Conservation (phyloP, 2,113 vertebrate species). For the Scytalopus superciliaris region DNA sequence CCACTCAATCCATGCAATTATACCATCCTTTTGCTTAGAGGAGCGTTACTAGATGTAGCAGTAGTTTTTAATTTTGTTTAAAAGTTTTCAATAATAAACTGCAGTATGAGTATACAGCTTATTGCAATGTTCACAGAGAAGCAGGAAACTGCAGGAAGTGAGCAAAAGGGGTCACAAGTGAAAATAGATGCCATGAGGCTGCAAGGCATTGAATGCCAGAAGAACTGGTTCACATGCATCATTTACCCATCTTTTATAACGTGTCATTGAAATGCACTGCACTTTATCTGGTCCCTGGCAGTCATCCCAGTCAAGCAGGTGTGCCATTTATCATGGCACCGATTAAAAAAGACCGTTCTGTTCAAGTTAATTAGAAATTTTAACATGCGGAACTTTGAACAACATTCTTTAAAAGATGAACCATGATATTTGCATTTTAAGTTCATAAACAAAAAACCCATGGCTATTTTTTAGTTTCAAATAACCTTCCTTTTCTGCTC, state of each 20-base stretch:
- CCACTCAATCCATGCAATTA: neutral
- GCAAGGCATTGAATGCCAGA: neutral
- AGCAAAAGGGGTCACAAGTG: neutral
- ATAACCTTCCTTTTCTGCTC: neutral
- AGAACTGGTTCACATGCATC: neutral
- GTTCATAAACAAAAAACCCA: neutral
- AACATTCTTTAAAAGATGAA: neutral
- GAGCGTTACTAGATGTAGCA: neutral
- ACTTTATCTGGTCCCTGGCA: constrained; percentile 52
- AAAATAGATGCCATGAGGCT: neutral
- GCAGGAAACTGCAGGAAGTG: neutral
- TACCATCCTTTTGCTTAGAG: neutral
- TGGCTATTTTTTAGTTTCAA: neutral
- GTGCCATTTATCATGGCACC: constrained; percentile 27
- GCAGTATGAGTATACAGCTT: neutral
- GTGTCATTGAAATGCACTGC: constrained; percentile 35
- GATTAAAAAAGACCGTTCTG: neutral
- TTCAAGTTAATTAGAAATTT: constrained; percentile 39
- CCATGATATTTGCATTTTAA: neutral
- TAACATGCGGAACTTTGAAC: neutral
- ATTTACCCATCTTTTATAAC: constrained; percentile 14
- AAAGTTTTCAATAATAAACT: neutral
- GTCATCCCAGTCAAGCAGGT: constrained; percentile 54
- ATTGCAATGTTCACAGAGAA: rapidly evolving
- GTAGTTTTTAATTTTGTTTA: neutral